Evolutionary conservation across 2,888 invertebrate genomes (phyloP).

Genomic region (Thera britannica): DNA sequence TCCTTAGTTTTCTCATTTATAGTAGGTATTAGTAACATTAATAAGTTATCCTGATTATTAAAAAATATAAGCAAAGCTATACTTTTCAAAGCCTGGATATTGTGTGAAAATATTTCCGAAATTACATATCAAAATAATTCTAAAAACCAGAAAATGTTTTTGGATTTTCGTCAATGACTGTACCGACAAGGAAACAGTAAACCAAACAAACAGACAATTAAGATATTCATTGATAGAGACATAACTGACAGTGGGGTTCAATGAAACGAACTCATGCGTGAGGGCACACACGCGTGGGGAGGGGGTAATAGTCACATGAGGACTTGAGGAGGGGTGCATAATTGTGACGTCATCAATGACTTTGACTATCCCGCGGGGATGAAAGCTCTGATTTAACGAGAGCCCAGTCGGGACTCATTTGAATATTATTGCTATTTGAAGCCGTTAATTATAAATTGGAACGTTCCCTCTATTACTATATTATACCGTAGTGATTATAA

Average conservation of each 20-base stretch:
- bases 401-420: neutral
- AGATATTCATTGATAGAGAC: no score
- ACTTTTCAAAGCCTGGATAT: no score
- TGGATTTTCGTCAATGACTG: no score
- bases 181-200: no score
- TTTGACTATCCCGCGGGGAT: neutral
- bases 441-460: neutral
- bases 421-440: constrained; percentile 1
- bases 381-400: neutral
- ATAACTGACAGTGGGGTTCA: constrained; percentile 1
- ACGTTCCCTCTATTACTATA: neutral
- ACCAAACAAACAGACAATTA: no score
- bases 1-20: no score
- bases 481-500: neutral
- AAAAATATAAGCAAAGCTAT: no score
- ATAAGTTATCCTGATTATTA: no score
- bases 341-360: constrained; percentile 14
- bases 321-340: constrained; percentile 9
- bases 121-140: no score
- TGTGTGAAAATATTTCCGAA: no score
- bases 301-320: constrained; percentile 3
- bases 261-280: neutral
- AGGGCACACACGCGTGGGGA: neutral
- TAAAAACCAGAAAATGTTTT: no score
- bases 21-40: no score